Conservation (phyloP, 2,888 invertebrate species). For the Agrotis clavis region DNA sequence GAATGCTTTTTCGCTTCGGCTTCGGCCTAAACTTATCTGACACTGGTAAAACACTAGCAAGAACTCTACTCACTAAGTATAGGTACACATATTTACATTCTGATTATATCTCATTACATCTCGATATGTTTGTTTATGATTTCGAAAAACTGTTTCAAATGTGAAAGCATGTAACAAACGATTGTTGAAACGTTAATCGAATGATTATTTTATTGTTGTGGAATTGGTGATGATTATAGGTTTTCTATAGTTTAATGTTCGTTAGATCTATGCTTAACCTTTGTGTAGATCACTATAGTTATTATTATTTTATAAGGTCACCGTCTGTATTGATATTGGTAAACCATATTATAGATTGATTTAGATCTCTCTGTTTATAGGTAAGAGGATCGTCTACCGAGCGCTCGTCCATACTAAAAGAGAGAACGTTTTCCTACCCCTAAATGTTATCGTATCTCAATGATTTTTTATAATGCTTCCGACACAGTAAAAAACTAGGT, state of each 20-base stretch:
- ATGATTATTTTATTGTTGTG: constrained; percentile 57
- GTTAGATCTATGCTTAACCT: constrained; percentile 7
- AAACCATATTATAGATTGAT: background rate
- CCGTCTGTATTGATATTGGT: constrained; percentile 5
- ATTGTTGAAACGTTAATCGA: constrained; percentile 64
- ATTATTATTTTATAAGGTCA: background rate
- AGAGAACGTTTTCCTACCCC: too few relatives aligned
- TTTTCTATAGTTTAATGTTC: constrained; percentile 5
- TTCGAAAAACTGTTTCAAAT: constrained; percentile 64
- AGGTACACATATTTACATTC: constrained; percentile 75
- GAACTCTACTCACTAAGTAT: constrained; percentile 61
- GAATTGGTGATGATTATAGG: constrained; percentile 57
- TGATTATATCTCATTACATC: constrained; percentile 82
- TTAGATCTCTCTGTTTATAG: background rate
- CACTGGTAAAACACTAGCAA: constrained; percentile 14
- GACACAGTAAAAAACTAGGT: too few relatives aligned
- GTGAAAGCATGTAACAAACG: constrained; percentile 65
- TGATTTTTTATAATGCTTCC: too few relatives aligned
- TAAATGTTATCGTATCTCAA: too few relatives aligned
- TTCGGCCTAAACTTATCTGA: constrained; percentile 10
- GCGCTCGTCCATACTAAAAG: too few relatives aligned
- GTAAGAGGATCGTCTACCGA: too few relatives aligned
- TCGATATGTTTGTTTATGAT: constrained; percentile 76
- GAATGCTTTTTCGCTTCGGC: constrained; percentile 22
- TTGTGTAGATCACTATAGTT: constrained; percentile 19